Percentiles rank a stretch among this genome's conserved stretches.
phyloP scores from a whole-genome alignment of 2,113 vertebrate genomes.

The Ageneiosus marmoratus region DNA sequence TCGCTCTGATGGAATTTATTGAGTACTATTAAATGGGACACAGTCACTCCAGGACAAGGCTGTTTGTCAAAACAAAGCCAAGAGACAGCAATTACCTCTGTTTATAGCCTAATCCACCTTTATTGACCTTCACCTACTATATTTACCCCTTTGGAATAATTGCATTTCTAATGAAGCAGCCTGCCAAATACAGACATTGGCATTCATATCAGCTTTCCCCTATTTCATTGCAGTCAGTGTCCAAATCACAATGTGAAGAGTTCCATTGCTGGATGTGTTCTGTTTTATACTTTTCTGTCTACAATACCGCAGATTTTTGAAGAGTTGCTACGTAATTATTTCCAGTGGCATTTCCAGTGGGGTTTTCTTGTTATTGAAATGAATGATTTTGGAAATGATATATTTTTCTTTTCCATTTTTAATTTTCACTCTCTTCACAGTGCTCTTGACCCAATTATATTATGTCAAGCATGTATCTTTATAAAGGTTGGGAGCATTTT shows the following conservation, averaged over 20 bases:
- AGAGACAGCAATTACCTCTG: constrained; percentile 46
- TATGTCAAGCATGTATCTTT: constrained; percentile 33
- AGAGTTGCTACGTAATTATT: not conserved
- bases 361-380: constrained; percentile 6
- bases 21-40: constrained; percentile 21
- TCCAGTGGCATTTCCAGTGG: too few relatives aligned
- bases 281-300: not conserved
- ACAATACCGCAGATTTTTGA: not conserved
- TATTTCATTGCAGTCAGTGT: not conserved
- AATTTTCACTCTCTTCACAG: constrained; percentile 19
- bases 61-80: constrained; percentile 46
- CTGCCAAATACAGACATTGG: constrained; percentile 2
- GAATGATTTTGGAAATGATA: too few relatives aligned
- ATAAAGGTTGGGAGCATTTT: constrained; percentile 30
- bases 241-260: not conserved
- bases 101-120: constrained; percentile 40
- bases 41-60: constrained; percentile 10
- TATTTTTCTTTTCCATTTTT: constrained; percentile 2
- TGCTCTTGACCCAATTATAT: constrained; percentile 51
- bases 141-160: constrained; percentile 45
- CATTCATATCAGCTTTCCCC: not conserved
- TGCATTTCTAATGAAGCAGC: constrained; percentile 45
- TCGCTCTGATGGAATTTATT: constrained; percentile 40
- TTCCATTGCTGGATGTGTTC: not conserved
- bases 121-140: constrained; percentile 45